Base-by-base conservation (phyloP, 2,113 vertebrate genomes). In the Paracyprichromis sp. region DNA sequence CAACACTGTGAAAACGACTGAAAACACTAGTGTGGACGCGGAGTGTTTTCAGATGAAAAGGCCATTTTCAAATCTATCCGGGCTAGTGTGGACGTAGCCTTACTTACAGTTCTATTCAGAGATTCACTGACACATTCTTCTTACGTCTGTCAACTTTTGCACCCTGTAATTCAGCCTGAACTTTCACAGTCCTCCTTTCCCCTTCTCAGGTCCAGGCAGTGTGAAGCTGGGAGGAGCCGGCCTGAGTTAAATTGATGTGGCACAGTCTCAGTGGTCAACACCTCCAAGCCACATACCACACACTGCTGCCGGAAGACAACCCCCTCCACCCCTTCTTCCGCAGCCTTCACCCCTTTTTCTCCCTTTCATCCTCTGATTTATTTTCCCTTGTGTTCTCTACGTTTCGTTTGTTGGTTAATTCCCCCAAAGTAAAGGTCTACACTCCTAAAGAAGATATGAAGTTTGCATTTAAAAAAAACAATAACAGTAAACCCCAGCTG, bases 231-330 rank as follows among this genome's bases (percentile, higher is more conserved):
- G 91, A 89, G 92, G 91, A 34, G 92, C 66, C 21, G 82, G 83
- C 92, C 87, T 34, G 71, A 92, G 86, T 86, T 90, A 86, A 91
- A 89, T 88, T 16, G 83, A 91, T 83, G 83, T 88, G 89, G 89
- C 85, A 13, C 57, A 76, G 45, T 54, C 83, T 86, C 83, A 87
- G 90, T 85, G 88, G 88, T 89, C 82, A 38, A 94, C 95, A 96
- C 89, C 91, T 95, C 93, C 84, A 69, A 84, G 92, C 90, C 91
- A 96, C 94, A 96, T 96, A 92, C 93, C 94, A 95, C 95, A 94
- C 80, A 16, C 83, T 87, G 63, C 86, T 90, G 92, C 81, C 5
- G 12, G 86, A 93, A 89, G 71, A 85, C 84, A 56, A 36, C 54
- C 78, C 76, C 73, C 43, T 19, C 63, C 43, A 43, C 36, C 43